phyloP scores from a whole-genome alignment of 2,113 vertebrate species.

The Myodes glareolus region DNA sequence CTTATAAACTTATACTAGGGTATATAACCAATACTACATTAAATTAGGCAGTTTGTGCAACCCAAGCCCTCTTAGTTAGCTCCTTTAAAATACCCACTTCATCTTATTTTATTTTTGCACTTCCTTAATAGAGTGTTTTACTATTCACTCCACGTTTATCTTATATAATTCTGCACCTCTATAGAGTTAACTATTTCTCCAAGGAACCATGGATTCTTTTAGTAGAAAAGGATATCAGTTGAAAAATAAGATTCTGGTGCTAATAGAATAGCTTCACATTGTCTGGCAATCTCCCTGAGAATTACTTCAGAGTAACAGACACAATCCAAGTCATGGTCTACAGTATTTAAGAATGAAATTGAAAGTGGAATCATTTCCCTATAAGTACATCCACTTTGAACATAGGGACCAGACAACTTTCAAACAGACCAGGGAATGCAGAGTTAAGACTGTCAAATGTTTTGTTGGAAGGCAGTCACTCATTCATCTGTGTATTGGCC shows the following conservation, averaged over 20 bases:
- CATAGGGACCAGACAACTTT: not conserved
- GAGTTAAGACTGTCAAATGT: not conserved
- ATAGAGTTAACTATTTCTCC: not conserved
- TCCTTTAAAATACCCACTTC: not conserved
- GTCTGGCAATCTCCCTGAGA: constrained; percentile 6
- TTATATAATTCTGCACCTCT: not conserved
- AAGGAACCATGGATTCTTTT: not conserved
- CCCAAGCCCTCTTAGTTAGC: not conserved
- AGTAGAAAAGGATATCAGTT: not conserved
- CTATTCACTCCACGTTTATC: not conserved
- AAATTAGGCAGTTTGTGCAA: not conserved
- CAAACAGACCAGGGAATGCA: not conserved
- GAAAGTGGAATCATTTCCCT: not conserved
- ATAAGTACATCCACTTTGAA: not conserved
- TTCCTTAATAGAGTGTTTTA: not conserved
- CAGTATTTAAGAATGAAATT: not conserved
- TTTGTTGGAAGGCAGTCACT: not conserved
- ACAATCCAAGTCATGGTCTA: not conserved
- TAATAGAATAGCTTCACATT: not conserved
- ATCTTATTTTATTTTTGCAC: not conserved
- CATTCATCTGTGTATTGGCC: not conserved
- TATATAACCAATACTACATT: not conserved
- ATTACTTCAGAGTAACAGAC: not conserved
- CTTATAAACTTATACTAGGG: not conserved
- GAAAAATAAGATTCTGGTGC: not conserved